Evolutionary conservation across 2,797 vertebrate species (phyloP), one percentile per base, ranked within the genome.

Genomic region (Buphagus erythrorhynchus): DNA sequence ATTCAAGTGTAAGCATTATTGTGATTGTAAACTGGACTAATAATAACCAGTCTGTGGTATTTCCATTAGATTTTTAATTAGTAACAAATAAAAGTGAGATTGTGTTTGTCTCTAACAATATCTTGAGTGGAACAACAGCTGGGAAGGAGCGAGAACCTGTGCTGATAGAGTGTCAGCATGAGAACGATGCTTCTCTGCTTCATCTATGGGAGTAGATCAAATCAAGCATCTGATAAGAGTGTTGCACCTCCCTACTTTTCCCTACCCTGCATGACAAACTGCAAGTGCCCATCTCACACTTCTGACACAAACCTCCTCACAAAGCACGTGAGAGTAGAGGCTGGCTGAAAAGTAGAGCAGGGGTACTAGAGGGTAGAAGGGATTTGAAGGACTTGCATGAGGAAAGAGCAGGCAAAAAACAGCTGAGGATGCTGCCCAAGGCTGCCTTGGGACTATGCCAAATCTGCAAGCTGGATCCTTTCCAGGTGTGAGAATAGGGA

Each of bases 321-420:
- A 52, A 2, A 57, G 19, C 22, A 45, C 0, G 0, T 0, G 1
- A 36, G 10, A 52, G 10, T 28, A 74, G 21, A 48, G 5, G 20
- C 8, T 68, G 49, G 7, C n/a, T 54, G 43, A 77, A 68, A 72
- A 73, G 35, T 1, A 73, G 17, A 82, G 45, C n/a, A 49, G 36
- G 26, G 6, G 3, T 49, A 5, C 25, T 59, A 11, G n/a, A 61
- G 5, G 36, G 25, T 11, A 36, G 12, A 14, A 65, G 29, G 22
- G 5, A 21, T 74, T 19, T 90, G 40, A 54, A 26, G 18, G 29
- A 49, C 4, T 11, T 46, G 24, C 19, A 46, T 7, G 8, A 5
- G 9, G 33, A 72, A 24, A 28, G 6, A 65, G 10, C 8, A 62
- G 9, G 12, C 4, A 17, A 67, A 42, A 76, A 80, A 0, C 20